phyloP scores from a whole-genome alignment of 2,888 invertebrate species.

The Halictus ligatus region DNA sequence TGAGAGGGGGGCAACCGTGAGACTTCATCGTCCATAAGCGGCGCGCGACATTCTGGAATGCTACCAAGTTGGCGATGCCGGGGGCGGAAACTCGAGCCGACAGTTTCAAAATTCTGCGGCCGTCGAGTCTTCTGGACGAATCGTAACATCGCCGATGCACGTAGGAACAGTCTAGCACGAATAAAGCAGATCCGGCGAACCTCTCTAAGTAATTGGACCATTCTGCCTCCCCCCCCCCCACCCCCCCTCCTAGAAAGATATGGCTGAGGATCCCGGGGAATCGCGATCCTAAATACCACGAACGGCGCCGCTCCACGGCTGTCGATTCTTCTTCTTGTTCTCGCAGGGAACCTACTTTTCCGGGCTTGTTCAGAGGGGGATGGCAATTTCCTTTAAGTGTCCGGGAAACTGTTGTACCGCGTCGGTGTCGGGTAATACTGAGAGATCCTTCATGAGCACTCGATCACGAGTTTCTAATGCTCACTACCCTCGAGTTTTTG shows the following conservation, averaged over 20 bases:
- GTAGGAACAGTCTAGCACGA: conserved; percentile 12
- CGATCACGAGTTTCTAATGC: background rate
- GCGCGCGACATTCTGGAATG: conserved; percentile 41
- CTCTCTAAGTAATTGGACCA: conserved; percentile 25
- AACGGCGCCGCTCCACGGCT: background rate
- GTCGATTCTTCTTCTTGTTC: conserved; percentile 18
- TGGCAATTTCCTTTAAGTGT: background rate
- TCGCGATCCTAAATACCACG: conserved; percentile 17
- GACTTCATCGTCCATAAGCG: conserved; percentile 53
- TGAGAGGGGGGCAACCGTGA: background rate
- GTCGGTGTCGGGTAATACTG: conserved; percentile 1
- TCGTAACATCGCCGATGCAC: conserved; percentile 28
- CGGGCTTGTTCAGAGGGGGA: background rate
- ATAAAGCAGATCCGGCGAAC: conserved; percentile 18
- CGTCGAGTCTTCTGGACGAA: conserved; percentile 6
- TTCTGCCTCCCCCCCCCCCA: background rate
- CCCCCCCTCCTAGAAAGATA: background rate
- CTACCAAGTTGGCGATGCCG: conserved; percentile 42
- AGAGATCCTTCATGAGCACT: conserved; percentile 6
- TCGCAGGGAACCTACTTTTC: background rate
- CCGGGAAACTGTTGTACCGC: conserved; percentile 8
- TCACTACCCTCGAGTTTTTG: background rate
- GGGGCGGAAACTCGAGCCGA: conserved; percentile 20
- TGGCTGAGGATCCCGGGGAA: background rate
- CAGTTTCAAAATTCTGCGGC: conserved; percentile 59